phyloP scores from a whole-genome alignment of 2,113 vertebrate species.

The Cisticola juncidis region DNA sequence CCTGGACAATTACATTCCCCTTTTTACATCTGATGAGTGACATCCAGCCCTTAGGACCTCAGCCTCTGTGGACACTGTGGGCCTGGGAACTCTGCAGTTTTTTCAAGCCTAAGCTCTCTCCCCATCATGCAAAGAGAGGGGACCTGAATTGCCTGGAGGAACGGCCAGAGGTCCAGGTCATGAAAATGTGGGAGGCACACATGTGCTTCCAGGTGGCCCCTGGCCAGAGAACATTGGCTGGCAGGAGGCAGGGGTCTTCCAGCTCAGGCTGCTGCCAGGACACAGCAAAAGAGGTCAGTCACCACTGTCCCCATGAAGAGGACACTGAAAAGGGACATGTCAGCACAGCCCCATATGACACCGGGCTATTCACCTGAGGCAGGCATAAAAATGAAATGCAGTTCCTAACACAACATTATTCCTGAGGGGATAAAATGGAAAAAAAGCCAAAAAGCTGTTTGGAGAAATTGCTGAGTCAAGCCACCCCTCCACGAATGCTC shows the following conservation, averaged over 20 bases:
- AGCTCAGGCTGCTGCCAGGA: not conserved
- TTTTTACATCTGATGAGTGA: not conserved
- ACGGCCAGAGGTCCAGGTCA: not conserved
- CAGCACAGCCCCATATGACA: accelerated
- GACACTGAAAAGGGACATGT: not conserved
- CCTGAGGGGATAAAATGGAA: not conserved
- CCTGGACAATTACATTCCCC: not conserved
- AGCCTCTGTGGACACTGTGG: not conserved
- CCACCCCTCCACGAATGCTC: accelerated
- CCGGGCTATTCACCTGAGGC: accelerated
- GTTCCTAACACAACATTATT: accelerated
- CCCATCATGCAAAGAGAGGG: not conserved
- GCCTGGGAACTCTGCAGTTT: not conserved
- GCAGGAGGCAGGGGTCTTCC: not conserved
- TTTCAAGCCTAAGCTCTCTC: not conserved
- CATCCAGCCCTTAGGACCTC: not conserved
- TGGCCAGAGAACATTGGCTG: not conserved
- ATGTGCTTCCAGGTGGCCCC: not conserved
- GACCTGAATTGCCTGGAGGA: not conserved
- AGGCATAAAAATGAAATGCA: not conserved
- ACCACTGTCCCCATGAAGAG: not conserved
- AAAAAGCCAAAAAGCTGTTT: not conserved
- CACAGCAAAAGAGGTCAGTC: not conserved
- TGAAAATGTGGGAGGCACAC: not conserved
- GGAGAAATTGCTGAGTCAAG: not conserved